Base-by-base conservation (phyloP, 2,797 vertebrate genomes). In the Zenarchopterus dispar region DNA sequence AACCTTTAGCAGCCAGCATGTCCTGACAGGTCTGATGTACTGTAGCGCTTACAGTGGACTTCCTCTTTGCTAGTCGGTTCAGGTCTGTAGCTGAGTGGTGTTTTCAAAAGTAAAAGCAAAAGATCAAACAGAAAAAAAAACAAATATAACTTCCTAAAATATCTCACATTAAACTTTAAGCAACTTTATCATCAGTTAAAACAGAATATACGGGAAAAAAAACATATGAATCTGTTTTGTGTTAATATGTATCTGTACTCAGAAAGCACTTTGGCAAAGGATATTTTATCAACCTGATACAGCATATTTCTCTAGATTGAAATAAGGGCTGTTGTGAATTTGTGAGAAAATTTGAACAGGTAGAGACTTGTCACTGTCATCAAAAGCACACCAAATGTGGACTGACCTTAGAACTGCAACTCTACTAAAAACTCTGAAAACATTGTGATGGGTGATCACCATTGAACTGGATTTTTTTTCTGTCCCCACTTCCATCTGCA, bases 401-500 rank as follows among this genome's bases (percentile, higher is more conserved):
- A 48, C 6, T 77, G 26, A 62, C 71, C 15, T 17, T 47, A 22
- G 24, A 63, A 21, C 16, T 39, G 48, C 18, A 44, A 13, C 16
- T 57, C n/a, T 51, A 62, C 15, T 44, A 55, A 7, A 64, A 61
- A 33, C 19, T 43, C 18, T 26, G 26, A 70, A 75, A 72, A 54
- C 50, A 43, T 61, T 13, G 33, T 51, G 47, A 63, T 43, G 50
- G 41, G 8, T 51, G 6, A 24, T 71, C 22, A 74, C 48, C 52
- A 22, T 46, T 23, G 6, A 49, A 0, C 11, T 59, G 8, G 66
- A 67, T n/a, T 8, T 33, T 21, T 1, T 51, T 9, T 56, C 3
- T 77, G 6, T 58, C 50, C 69, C 24, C 33, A 9, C 33, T 42
- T 69, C 45, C n/a, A 18, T 61, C 56, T 65, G 17, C 77, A 95